These are phyloP conservation scores for Thunnus albacares DNA, from an alignment of 2,797 vertebrate species.

Conservation along the genomic window DNA sequence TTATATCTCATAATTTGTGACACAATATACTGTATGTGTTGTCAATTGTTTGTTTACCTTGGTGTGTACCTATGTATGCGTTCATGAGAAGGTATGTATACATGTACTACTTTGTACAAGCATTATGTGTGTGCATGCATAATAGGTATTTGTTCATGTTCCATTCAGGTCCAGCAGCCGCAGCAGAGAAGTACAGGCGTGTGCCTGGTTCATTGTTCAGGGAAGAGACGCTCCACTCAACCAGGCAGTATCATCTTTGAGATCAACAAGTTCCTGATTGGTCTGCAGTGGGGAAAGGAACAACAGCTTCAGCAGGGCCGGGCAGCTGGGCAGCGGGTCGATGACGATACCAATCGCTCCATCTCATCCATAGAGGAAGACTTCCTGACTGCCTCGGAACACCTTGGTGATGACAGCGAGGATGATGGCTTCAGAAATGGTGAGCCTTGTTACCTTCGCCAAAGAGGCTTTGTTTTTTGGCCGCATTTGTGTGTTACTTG, in stretches of 20 bases:
- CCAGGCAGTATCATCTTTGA: constrained; percentile 92
- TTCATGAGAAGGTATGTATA: not conserved
- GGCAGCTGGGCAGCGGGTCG: constrained; percentile 81
- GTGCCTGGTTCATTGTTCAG: constrained; percentile 92
- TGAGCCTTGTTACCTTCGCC: constrained; percentile 65
- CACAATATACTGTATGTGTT: constrained; percentile 3
- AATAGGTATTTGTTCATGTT: constrained; percentile 58
- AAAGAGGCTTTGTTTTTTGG: not conserved
- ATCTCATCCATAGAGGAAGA: constrained; percentile 98
- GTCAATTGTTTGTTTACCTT: not conserved
- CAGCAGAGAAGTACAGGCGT: constrained; percentile 89
- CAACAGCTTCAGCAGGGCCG: constrained; percentile 84
- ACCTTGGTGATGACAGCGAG: constrained; percentile 95
- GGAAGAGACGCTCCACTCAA: constrained; percentile 81
- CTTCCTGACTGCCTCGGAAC: constrained; percentile 96
- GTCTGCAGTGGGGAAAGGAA: constrained; percentile 93
- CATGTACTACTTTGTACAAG: not conserved
- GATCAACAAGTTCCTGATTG: constrained; percentile 97
- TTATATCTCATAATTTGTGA: not conserved
- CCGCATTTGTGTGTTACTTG: not conserved
- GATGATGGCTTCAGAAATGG: constrained; percentile 90
- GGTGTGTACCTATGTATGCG: not conserved
- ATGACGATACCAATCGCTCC: constrained; percentile 97
- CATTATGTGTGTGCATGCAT: constrained; percentile 25
- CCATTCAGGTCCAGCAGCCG: constrained; percentile 71